Evolutionary conservation across 2,888 invertebrate species (phyloP), one percentile per base, ranked within the genome.

Genomic region (Saturnia pavonia): DNA sequence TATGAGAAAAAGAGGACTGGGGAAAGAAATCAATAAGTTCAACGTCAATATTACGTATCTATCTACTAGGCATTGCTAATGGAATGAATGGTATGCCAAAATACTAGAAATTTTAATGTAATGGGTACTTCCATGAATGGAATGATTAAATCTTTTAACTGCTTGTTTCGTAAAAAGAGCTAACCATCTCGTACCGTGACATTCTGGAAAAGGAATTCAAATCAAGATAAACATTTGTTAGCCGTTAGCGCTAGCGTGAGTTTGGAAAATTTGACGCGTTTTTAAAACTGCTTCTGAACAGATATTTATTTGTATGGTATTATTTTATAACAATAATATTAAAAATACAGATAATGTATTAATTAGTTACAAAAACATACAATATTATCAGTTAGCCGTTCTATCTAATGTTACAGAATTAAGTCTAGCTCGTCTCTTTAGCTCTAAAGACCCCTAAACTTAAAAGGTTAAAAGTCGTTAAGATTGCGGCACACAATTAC

Each of bases 121-220:
- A 60, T n/a, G n/a, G n/a, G n/a, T 27, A 60, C 12, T 73, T 42
- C 43, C 68, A 71, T 63, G 69, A 70, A 71, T 77, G 69, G 74
- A 68, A 34, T 72, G 43, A 70, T 72, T 72, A 74, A 68, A 65
- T 65, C 19, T 65, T 65, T 40, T 34, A 40, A 65, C 40, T 34
- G n/a, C 34, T 63, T 63, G 22, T 16, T 63, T 63, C 63, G 34
- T 34, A 63, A 34, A 34, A 27, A 63, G 4, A 65, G 51, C 42
- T 57, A 70, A 22, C 54, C 40, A 54, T 67, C 54, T 67, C 54
- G 25, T 65, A 70, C 66, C 67, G 67, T 70, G 70, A 67, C 70
- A 70, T 67, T 70, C 67, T 70, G 27, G 54, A 67, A 54, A 70
- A 70, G 70, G 70, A 42, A 70, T 70, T 70, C 48, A 54, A 70